phyloP scores from a whole-genome alignment of 2,888 invertebrate genomes.

The Hirtodrosophila duncani region DNA sequence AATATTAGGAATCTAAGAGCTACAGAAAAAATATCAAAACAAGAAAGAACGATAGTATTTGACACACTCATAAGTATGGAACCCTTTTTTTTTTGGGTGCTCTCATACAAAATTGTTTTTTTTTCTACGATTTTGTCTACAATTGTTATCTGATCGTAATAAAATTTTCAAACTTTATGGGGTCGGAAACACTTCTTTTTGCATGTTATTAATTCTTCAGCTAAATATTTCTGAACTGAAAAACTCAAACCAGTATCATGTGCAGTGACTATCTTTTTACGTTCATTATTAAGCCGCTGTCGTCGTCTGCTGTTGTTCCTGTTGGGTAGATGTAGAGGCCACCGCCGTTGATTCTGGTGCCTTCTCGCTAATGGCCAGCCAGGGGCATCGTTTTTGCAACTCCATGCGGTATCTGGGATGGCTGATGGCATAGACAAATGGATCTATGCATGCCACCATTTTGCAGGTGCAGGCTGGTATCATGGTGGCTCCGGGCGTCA shows the following conservation, averaged over 20 bases:
- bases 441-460: constrained; percentile 93
- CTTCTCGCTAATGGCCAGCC: constrained; percentile 83
- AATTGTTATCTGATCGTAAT: no score
- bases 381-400: constrained; percentile 88
- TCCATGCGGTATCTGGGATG: constrained; percentile 92
- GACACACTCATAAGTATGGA: no score
- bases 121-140: no score
- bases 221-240: neutral
- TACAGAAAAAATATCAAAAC: no score
- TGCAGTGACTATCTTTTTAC: neutral
- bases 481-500: constrained; percentile 89
- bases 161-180: no score
- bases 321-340: constrained; percentile 62
- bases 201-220: no score
- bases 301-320: constrained; percentile 73
- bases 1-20: no score
- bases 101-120: no score
- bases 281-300: constrained; percentile 65
- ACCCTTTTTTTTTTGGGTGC: no score
- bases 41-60: no score
- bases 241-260: no score
- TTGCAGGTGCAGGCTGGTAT: constrained; percentile 92
- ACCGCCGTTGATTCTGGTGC: constrained; percentile 81
- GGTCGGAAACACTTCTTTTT: no score
- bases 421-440: constrained; percentile 93